Percentiles rank a stretch among this genome's conserved stretches.
Conservation (phyloP, 2,797 vertebrate species). For the Spatula clypeata region DNA sequence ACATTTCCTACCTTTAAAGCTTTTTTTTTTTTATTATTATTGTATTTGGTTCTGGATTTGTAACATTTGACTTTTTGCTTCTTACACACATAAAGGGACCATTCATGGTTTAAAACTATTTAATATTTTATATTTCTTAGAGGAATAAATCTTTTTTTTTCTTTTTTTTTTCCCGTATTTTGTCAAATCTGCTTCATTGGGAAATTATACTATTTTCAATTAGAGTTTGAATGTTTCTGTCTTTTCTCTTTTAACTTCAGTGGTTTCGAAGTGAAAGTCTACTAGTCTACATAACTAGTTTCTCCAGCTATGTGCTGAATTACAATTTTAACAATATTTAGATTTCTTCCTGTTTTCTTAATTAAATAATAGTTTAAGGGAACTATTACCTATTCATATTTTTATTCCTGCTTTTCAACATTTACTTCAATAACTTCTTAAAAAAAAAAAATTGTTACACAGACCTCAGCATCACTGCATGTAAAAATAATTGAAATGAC, state of each 20-base stretch:
- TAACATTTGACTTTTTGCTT: conserved; percentile 59
- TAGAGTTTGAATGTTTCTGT: conserved; percentile 57
- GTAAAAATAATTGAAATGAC: conserved; percentile 84
- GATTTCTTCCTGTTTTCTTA: conserved; percentile 52
- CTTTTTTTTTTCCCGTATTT: not conserved
- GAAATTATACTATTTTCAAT: conserved; percentile 52
- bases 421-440: conserved; percentile 78
- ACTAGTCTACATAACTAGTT: conserved; percentile 59
- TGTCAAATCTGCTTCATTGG: conserved; percentile 42
- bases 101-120: conserved; percentile 75
- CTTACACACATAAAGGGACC: conserved; percentile 68
- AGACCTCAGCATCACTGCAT: conserved; percentile 72
- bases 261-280: conserved; percentile 63
- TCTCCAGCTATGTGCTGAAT: not conserved
- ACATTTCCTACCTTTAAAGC: conserved; percentile 74
- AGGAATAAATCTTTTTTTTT: conserved; percentile 16
- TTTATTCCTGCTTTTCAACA: conserved; percentile 53
- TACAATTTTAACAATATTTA: conserved; percentile 48
- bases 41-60: conserved; percentile 71
- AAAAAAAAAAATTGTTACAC: conserved; percentile 67
- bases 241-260: conserved; percentile 43
- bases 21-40: conserved; percentile 39
- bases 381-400: conserved; percentile 38
- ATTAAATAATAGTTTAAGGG: conserved; percentile 41
- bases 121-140: conserved; percentile 60